Percentiles rank a stretch among this genome's conserved stretches.
Conservation (phyloP, 2,113 vertebrate species). For the Pangasianodon hypophthalmus region DNA sequence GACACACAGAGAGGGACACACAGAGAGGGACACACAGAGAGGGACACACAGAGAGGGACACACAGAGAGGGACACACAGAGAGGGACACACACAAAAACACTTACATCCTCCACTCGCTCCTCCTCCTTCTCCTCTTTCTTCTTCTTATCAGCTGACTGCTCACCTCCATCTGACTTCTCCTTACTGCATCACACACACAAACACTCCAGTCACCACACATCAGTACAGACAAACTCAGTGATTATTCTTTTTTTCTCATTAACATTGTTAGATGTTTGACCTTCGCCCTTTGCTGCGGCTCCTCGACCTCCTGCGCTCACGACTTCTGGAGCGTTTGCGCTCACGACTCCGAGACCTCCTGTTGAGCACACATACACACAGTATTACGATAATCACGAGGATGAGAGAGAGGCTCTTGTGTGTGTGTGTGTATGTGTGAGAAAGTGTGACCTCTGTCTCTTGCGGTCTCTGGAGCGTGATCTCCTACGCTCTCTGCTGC, state of each 20-base stretch:
- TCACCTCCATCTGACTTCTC: constrained; percentile 86
- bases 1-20: no score
- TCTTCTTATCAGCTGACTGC: constrained; percentile 88
- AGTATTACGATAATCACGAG: neutral
- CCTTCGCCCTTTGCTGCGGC: constrained; percentile 82
- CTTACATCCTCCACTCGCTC: constrained; percentile 93
- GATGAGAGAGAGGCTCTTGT: neutral
- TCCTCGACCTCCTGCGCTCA: constrained; percentile 83
- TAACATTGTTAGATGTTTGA: constrained; percentile 62
- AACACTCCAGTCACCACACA: constrained; percentile 35
- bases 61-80: neutral
- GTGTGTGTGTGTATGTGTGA: no score
- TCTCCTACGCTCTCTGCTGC: constrained; percentile 89
- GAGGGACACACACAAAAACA: neutral
- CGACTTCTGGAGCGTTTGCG: constrained; percentile 87
- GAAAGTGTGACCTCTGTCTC: constrained; percentile 77
- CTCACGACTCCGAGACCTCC: constrained; percentile 86
- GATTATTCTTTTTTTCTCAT: neutral
- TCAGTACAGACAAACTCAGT: neutral
- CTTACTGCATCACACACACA: constrained; percentile 82
- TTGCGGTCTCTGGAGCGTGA: constrained; percentile 93
- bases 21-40: neutral
- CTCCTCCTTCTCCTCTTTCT: constrained; percentile 96
- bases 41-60: no score
- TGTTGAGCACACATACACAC: constrained; percentile 54